These are phyloP conservation scores for Drosophila setifemur DNA, from an alignment of 1,140 invertebrate genomes.

Conservation along the genomic window DNA sequence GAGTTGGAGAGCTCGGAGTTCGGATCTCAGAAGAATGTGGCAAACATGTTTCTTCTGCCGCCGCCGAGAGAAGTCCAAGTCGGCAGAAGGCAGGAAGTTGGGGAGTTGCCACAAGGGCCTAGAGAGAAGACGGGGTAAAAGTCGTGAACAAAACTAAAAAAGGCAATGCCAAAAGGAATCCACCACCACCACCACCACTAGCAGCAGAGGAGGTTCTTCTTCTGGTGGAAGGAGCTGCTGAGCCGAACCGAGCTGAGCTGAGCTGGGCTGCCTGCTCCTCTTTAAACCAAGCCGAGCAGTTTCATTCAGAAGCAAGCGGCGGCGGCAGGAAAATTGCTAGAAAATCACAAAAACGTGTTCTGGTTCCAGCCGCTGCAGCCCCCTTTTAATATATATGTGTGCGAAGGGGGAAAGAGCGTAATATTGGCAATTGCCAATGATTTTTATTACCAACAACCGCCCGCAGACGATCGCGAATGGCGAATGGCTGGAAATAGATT, in stretches of 20 bases:
- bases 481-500: conserved; percentile 54
- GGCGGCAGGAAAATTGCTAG: conserved; percentile 73
- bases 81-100: conserved; percentile 64
- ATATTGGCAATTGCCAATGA: conserved; percentile 80
- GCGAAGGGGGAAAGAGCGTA: conserved; percentile 59
- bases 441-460: conserved; percentile 71
- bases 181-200: conserved; percentile 26
- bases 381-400: conserved; percentile 63
- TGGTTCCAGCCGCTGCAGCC: conserved; percentile 1
- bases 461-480: not conserved
- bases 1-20: conserved; percentile 27
- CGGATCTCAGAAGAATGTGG: conserved; percentile 70
- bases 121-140: conserved; percentile 39
- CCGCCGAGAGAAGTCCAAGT: conserved; percentile 7
- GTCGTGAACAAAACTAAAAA: conserved; percentile 73
- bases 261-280: conserved; percentile 29
- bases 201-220: not conserved
- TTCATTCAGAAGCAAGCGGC: conserved; percentile 67
- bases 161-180: conserved; percentile 56
- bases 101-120: conserved; percentile 74
- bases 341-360: conserved; percentile 82
- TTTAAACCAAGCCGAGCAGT: conserved; percentile 39
- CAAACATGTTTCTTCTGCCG: conserved; percentile 75
- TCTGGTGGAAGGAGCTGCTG: conserved; percentile 29
- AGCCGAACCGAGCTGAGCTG: not conserved